Evolutionary conservation across 2,113 vertebrate species (phyloP).

Genomic region (Harpagus bidentatus): DNA sequence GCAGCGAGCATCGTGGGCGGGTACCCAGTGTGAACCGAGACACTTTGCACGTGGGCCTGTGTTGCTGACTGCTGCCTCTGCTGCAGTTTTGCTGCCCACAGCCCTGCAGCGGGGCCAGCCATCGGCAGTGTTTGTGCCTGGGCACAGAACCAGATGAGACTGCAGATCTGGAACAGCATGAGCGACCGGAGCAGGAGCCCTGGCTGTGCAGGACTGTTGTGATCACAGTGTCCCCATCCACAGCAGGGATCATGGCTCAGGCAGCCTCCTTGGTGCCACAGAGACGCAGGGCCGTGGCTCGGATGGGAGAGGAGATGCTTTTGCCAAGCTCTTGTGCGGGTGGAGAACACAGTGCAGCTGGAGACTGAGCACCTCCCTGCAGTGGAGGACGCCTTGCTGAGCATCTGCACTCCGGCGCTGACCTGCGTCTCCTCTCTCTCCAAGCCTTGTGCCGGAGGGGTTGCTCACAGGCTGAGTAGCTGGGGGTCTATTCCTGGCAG

Average conservation of each 20-base stretch:
- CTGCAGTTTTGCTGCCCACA: not conserved
- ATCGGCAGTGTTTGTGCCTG: accelerated
- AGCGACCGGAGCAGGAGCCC: not conserved
- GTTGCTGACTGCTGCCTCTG: not conserved
- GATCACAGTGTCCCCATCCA: accelerated
- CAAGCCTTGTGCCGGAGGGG: too few relatives aligned
- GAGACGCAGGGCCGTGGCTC: accelerated
- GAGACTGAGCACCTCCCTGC: not conserved
- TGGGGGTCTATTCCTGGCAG: not conserved
- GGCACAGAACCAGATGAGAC: not conserved
- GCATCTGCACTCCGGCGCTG: not conserved
- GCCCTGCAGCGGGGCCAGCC: not conserved
- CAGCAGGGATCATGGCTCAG: not conserved
- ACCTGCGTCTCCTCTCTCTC: too few relatives aligned
- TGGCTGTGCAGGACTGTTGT: not conserved
- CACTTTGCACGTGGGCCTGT: too few relatives aligned
- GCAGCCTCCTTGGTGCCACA: not conserved
- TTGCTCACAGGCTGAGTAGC: not conserved
- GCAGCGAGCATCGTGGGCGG: accelerated
- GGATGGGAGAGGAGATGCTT: not conserved
- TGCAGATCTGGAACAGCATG: accelerated
- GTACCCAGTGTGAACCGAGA: accelerated
- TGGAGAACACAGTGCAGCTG: not conserved
- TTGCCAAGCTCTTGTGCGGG: not conserved
- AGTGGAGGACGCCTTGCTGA: not conserved